Conservation (phyloP, 2,113 vertebrate species). For the Trinectes maculatus region DNA sequence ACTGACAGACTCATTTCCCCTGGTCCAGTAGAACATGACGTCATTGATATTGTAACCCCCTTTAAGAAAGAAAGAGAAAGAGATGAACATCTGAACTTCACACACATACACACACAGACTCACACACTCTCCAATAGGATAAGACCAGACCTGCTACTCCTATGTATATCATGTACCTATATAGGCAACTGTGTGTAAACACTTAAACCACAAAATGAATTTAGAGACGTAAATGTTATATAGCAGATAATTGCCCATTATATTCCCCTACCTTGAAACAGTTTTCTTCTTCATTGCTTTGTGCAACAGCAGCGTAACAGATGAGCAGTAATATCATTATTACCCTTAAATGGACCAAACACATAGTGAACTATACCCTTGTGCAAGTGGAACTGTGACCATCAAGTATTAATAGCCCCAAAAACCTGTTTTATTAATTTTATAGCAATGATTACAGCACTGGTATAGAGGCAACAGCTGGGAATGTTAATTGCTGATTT, state of each 20-base stretch:
- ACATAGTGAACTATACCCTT: background rate
- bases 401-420: background rate
- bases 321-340: background rate
- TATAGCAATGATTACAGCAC: background rate
- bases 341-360: too few relatives aligned
- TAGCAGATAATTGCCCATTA: background rate
- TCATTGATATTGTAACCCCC: slow-evolving; percentile 94
- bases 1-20: slow-evolving; percentile 91
- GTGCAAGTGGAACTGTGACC: background rate
- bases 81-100: background rate
- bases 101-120: background rate
- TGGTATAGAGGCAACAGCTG: slow-evolving; percentile 24
- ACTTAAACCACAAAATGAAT: background rate
- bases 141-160: background rate
- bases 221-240: too few relatives aligned
- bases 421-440: background rate
- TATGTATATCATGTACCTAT: too few relatives aligned
- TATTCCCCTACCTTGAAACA: background rate
- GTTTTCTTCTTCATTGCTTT: background rate
- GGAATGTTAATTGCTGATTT: slow-evolving; percentile 27
- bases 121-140: too few relatives aligned
- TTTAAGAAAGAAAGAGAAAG: slow-evolving; percentile 47
- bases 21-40: slow-evolving; percentile 91
- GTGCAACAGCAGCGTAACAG: background rate
- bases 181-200: background rate